Evolutionary conservation across 2,113 vertebrate genomes (phyloP).

Genomic region (Labeo catla): DNA sequence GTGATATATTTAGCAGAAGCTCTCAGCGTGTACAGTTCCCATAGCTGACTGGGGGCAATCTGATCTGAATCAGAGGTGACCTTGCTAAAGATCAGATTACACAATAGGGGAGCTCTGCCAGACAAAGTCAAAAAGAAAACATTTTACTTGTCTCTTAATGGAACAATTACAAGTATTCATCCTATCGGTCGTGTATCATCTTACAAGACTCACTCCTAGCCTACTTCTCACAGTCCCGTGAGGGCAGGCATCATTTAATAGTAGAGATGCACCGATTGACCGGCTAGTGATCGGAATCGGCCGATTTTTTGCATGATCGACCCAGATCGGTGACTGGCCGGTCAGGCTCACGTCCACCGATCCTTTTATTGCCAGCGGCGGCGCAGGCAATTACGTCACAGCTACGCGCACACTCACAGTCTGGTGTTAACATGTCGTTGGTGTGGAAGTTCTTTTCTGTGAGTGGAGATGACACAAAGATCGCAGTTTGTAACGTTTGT

Average conservation of each 20-base stretch:
- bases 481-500: no score
- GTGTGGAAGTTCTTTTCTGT: no score
- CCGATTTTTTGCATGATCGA: no score
- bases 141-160: conserved; percentile 25
- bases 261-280: no score
- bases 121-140: conserved; percentile 31
- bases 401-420: no score
- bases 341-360: no score
- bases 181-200: background rate
- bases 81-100: conserved; percentile 58
- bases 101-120: conserved; percentile 43
- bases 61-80: conserved; percentile 56
- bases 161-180: conserved; percentile 17
- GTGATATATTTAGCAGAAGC: conserved; percentile 56
- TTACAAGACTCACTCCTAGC: conserved; percentile 3
- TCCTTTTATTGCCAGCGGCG: no score
- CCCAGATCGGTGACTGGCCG: no score
- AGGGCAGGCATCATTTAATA: background rate
- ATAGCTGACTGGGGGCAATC: conserved; percentile 47
- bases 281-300: no score
- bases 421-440: no score
- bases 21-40: conserved; percentile 49
- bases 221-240: background rate
- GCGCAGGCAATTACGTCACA: no score
- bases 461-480: no score